These are phyloP conservation scores for Triplophysa dalaica DNA, from an alignment of 2,113 vertebrate species.

Conservation along the genomic window DNA sequence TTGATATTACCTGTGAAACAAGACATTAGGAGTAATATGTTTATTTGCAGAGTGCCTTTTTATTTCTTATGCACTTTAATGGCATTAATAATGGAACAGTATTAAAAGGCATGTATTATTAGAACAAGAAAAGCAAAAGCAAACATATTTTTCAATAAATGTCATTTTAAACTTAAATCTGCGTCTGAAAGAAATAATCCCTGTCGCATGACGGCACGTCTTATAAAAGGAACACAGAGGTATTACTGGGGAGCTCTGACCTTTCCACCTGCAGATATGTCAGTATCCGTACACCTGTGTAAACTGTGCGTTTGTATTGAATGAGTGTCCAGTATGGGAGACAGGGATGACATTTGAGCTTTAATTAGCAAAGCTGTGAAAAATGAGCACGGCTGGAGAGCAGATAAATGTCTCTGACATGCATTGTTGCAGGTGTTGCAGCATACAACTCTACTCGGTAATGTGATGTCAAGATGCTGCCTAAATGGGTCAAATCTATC, in stretches of 20 bases:
- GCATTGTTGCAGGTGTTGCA: not conserved
- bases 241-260: conserved; percentile 36
- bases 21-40: conserved; percentile 15
- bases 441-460: conserved; percentile 3
- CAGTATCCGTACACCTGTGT: conserved; percentile 24
- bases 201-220: not conserved
- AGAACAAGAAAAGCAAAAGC: not conserved
- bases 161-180: not conserved
- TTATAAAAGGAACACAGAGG: not conserved
- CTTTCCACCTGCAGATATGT: conserved; percentile 44
- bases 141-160: not conserved
- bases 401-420: conserved; percentile 48
- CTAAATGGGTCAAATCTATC: too few species aligned
- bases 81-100: not conserved
- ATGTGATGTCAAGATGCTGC: not conserved
- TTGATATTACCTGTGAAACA: conserved; percentile 28
- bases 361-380: conserved; percentile 58
- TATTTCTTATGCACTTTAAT: not conserved
- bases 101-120: not conserved
- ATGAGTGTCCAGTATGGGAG: conserved; percentile 41
- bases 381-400: conserved; percentile 50
- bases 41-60: not conserved
- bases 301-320: conserved; percentile 50
- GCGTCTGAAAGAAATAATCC: not conserved
- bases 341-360: conserved; percentile 57